Conservation (phyloP, 1,140 invertebrate species). For the Pinna nobilis region DNA sequence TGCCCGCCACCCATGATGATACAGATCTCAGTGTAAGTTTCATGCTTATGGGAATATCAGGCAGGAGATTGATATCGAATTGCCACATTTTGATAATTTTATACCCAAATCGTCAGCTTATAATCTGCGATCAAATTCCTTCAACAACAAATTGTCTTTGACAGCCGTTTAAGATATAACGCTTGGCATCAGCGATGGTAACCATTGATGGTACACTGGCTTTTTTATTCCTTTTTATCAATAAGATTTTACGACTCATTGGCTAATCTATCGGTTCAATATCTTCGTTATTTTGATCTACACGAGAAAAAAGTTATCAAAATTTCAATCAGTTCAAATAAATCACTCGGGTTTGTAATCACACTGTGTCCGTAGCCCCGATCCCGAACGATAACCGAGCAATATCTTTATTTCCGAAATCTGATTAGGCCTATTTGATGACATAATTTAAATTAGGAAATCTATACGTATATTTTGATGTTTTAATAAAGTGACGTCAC, state of each 20-base stretch:
- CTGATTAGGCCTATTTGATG: slow-evolving; percentile 29
- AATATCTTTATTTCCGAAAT: slow-evolving; percentile 26
- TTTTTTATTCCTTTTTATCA: not conserved
- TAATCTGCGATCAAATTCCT: too few species aligned
- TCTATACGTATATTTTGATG: slow-evolving; percentile 6
- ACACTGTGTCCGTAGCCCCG: slow-evolving; percentile 4
- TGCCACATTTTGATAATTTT: too few species aligned
- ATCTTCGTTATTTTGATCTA: slow-evolving; percentile 9
- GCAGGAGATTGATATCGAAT: too few species aligned
- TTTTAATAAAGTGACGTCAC: slow-evolving; percentile 30
- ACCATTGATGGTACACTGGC: too few species aligned
- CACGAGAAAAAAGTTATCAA: slow-evolving; percentile 2
- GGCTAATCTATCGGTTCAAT: slow-evolving; percentile 2
- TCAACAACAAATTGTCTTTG: too few species aligned
- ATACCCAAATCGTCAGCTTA: too few species aligned
- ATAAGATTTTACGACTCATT: not conserved
- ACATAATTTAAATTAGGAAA: slow-evolving; percentile 21
- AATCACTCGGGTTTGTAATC: slow-evolving; percentile 10
- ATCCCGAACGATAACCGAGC: not conserved
- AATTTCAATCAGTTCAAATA: slow-evolving; percentile 15
- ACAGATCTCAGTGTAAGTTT: too few species aligned
- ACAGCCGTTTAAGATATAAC: too few species aligned
- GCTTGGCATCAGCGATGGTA: too few species aligned
- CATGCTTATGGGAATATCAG: too few species aligned
- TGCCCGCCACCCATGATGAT: too few species aligned